Percentiles rank a stretch among this genome's conserved stretches.
These are phyloP conservation scores for Clitarchus hookeri DNA, from an alignment of 2,888 invertebrate genomes.

Conservation along the genomic window DNA sequence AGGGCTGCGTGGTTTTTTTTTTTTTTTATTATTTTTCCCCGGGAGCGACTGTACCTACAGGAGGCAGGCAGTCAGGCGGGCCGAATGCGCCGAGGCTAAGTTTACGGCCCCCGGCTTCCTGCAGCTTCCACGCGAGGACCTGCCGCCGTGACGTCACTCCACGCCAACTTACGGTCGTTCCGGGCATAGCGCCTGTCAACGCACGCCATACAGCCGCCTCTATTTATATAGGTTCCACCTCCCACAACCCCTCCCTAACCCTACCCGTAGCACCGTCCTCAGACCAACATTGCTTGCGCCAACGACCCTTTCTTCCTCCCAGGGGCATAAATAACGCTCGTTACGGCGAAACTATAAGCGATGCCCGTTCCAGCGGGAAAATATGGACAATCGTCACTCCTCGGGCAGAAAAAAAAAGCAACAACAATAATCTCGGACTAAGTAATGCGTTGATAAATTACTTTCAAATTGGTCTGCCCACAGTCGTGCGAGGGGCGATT, in stretches of 20 bases:
- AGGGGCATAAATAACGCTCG: background rate
- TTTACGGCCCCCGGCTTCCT: background rate
- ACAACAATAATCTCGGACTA: background rate
- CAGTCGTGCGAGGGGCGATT: no score
- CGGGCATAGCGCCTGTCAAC: constrained; percentile 3
- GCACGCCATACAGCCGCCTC: background rate
- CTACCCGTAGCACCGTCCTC: no score
- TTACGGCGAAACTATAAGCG: background rate
- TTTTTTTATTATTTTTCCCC: no score
- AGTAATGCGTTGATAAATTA: background rate
- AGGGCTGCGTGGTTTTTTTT: no score
- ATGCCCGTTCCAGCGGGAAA: background rate
- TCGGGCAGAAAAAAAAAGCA: background rate
- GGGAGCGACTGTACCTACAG: background rate
- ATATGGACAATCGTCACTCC: background rate
- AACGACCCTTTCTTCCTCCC: background rate
- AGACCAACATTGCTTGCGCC: no score
- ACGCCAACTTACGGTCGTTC: background rate
- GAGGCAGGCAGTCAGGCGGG: background rate
- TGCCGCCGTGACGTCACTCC: background rate
- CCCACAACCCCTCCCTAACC: no score
- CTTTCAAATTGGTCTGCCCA: background rate
- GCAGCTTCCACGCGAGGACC: background rate
- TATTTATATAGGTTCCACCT: background rate
- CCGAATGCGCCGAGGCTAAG: background rate